Conservation (phyloP, 2,888 invertebrate genomes). For the Megaustenia siamemsis region DNA sequence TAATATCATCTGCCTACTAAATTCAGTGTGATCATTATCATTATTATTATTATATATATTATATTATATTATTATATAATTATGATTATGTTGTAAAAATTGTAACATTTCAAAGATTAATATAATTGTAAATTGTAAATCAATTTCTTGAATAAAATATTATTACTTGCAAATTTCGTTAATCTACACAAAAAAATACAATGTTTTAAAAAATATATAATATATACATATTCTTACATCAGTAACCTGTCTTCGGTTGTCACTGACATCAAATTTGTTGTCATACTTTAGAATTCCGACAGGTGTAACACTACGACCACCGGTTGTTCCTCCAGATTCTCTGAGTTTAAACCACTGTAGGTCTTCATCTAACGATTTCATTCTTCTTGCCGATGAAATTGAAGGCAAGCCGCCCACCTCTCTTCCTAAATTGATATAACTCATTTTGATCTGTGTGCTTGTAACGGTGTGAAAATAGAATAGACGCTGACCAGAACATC, state of each 20-base stretch:
- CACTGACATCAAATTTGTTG: conserved; percentile 41
- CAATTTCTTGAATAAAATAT: too few species aligned
- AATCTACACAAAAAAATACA: too few species aligned
- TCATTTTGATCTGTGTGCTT: conserved; percentile 25
- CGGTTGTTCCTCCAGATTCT: conserved; percentile 42
- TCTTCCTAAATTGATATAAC: conserved; percentile 50
- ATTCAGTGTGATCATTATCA: too few species aligned
- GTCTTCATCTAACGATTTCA: conserved; percentile 62
- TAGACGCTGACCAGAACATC: neutral
- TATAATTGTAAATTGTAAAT: too few species aligned
- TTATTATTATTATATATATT: too few species aligned
- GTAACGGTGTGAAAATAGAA: neutral
- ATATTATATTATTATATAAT: too few species aligned
- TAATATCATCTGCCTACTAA: too few species aligned
- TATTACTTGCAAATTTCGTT: too few species aligned
- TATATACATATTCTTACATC: conserved; percentile 44
- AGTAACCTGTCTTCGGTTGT: conserved; percentile 44
- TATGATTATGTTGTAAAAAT: too few species aligned
- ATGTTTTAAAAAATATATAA: too few species aligned
- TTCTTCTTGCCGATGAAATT: conserved; percentile 55
- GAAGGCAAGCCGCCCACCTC: conserved; percentile 33
- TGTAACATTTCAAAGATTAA: neutral
- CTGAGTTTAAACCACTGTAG: conserved; percentile 56
- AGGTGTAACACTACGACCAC: conserved; percentile 36
- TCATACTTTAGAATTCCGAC: conserved; percentile 52